Base-by-base conservation (phyloP, 2,888 invertebrate genomes). In the Petrolisthes manimaculis region DNA sequence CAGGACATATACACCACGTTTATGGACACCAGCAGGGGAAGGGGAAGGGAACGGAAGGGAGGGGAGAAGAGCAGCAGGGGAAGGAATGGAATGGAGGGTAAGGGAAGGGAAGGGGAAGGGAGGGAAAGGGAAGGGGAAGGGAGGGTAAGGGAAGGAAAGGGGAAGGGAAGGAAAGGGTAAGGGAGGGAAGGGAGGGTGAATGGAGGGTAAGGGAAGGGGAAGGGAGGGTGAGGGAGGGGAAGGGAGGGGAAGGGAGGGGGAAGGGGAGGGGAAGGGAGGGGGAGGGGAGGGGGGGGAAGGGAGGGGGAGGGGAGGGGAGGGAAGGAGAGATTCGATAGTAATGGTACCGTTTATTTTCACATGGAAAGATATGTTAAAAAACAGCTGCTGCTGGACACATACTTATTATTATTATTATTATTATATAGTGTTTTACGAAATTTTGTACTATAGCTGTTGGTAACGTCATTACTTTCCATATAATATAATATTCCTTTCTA, bases 31-130 rank as follows among this genome's bases (percentile, higher is more conserved):
- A 21, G 54, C n/a, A 80, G 55, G 21, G 55, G n/a, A 54, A 54
- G 79, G 21, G 55, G 21, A n/a, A 79, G 79, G 21, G n/a, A 79
- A 21, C n/a, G n/a, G 54, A 79, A 37, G 78, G 6, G 78, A 78
- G 9, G 37, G 78, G 37, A 37, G 78, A 9, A 37, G 37, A 37
- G 37, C 24, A 78, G 9, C 4, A 37, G 37, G 78, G 37, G 78
- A 78, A n/a, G n/a, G n/a, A n/a, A n/a, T n/a, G n/a, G n/a, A n/a
- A n/a, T n/a, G 14, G 67, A 12, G 14, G 67, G 75, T 21, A 24
- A 75, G 75, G 78, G 51, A 51, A 21, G 37, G 6, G 12, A 78
- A 18, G 18, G 67, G 18, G 67, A 67, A 3, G 6, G 21, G 9
- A n/a, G n/a, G 74, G 37, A 37, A 74, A 75, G 37, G 24, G 75